Evolutionary conservation across 2,888 invertebrate genomes (phyloP).

Genomic region (Germaria angustata): DNA sequence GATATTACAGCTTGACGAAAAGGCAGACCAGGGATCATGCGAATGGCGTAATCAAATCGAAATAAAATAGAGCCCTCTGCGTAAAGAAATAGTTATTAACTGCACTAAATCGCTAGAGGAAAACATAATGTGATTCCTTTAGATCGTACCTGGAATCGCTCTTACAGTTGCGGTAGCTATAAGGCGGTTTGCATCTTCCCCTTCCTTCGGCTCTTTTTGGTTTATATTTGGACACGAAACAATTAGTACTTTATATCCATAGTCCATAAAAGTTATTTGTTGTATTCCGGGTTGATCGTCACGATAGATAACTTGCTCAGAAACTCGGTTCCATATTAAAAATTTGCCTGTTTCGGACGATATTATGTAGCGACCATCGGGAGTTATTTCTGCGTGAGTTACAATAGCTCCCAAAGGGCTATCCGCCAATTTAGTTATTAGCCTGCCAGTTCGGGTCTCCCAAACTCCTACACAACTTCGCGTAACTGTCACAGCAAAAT

Average conservation of each 20-base stretch:
- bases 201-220: conserved; percentile 81
- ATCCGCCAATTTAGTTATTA: conserved; percentile 93
- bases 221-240: conserved; percentile 79
- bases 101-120: neutral
- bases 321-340: conserved; percentile 91
- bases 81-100: neutral
- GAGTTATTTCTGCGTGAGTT: conserved; percentile 93
- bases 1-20: conserved; percentile 90
- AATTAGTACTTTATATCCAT: conserved; percentile 78
- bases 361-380: conserved; percentile 89
- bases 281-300: conserved; percentile 86
- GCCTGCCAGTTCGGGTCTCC: conserved; percentile 91
- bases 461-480: conserved; percentile 97
- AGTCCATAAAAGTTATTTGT: conserved; percentile 79
- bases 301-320: conserved; percentile 85
- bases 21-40: conserved; percentile 85
- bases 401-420: conserved; percentile 96
- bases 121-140: neutral
- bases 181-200: conserved; percentile 83
- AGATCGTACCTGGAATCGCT: conserved; percentile 85
- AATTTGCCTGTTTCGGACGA: conserved; percentile 96
- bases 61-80: conserved; percentile 88
- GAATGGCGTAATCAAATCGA: conserved; percentile 90
- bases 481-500: conserved; percentile 94
- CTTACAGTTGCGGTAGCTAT: conserved; percentile 86